Conservation (phyloP, 2,888 invertebrate genomes). For the Lasioglossum calceatum region DNA sequence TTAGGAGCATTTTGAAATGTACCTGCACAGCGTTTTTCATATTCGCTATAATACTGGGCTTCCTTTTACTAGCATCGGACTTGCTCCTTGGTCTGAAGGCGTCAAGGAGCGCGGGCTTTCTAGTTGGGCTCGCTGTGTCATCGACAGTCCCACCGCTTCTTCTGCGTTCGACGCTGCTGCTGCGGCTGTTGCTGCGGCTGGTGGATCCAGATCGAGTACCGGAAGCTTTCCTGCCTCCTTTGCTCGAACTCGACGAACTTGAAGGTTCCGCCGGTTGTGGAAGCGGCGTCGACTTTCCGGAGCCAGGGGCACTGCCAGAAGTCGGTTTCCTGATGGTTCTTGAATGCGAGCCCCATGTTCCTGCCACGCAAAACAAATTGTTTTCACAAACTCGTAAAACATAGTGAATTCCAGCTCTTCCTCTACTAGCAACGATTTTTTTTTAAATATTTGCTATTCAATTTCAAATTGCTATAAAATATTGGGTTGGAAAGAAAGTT, state of each 20-base stretch:
- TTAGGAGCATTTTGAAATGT: constrained; percentile 33
- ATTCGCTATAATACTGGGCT: constrained; percentile 91
- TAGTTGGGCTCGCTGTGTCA: constrained; percentile 89
- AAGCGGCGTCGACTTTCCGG: constrained; percentile 81
- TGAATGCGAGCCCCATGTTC: constrained; percentile 82
- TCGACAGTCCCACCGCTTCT: constrained; percentile 76
- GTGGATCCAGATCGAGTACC: constrained; percentile 84
- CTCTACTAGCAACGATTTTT: no score
- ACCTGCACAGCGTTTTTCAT: constrained; percentile 94
- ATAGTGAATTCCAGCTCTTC: no score
- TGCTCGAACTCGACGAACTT: constrained; percentile 76
- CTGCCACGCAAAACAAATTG: constrained; percentile 55
- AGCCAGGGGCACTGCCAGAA: constrained; percentile 79
- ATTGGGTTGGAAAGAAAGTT: no score
- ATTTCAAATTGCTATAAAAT: no score
- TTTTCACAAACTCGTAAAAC: neutral
- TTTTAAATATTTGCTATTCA: neutral
- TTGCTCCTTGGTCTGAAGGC: constrained; percentile 92
- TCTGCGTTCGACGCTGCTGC: constrained; percentile 81
- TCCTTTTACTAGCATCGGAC: constrained; percentile 89
- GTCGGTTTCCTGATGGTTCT: constrained; percentile 77
- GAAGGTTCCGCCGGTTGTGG: constrained; percentile 77
- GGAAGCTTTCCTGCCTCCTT: constrained; percentile 76
- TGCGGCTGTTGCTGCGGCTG: constrained; percentile 81
- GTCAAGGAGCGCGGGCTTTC: constrained; percentile 91